Evolutionary conservation across 1,140 invertebrate species (phyloP).

Genomic region (Drosophila jambulina): DNA sequence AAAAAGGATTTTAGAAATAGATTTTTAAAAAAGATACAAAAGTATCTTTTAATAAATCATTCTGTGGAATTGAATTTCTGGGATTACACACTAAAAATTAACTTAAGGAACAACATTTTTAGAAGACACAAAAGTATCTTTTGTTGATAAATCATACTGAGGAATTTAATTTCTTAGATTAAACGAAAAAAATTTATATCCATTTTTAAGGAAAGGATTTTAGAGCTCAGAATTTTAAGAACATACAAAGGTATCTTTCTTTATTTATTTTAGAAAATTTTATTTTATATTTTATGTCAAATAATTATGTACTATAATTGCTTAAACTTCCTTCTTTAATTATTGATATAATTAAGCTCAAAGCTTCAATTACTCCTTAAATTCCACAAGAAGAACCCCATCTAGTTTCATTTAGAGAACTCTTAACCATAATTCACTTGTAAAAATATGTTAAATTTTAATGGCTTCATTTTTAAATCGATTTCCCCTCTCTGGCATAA

Average conservation of each 20-base stretch:
- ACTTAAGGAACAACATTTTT: too few relatives aligned
- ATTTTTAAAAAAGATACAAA: background rate
- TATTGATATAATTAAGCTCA: background rate
- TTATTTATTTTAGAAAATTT: background rate
- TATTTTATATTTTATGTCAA: background rate
- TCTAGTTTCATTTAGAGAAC: background rate
- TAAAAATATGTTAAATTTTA: conserved; percentile 32
- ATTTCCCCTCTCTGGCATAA: conserved; percentile 58
- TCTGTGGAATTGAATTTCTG: too few relatives aligned
- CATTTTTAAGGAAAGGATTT: too few relatives aligned
- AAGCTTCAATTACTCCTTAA: background rate
- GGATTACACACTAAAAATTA: too few relatives aligned
- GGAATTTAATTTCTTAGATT: too few relatives aligned
- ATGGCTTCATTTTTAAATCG: conserved; percentile 49
- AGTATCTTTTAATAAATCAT: background rate
- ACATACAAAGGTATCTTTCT: background rate
- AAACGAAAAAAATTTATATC: too few relatives aligned
- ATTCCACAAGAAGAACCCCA: background rate
- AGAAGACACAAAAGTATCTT: background rate
- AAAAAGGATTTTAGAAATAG: background rate
- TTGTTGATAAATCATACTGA: too few relatives aligned
- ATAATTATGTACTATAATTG: too few relatives aligned
- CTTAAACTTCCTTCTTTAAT: background rate
- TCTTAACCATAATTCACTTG: conserved; percentile 30
- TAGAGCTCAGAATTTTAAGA: too few relatives aligned